A percentile compares a stretch with the other conserved stretches of the same genome.
Evolutionary conservation across 2,113 vertebrate species (phyloP).

Genomic region (Protobothrops flavoviridis): DNA sequence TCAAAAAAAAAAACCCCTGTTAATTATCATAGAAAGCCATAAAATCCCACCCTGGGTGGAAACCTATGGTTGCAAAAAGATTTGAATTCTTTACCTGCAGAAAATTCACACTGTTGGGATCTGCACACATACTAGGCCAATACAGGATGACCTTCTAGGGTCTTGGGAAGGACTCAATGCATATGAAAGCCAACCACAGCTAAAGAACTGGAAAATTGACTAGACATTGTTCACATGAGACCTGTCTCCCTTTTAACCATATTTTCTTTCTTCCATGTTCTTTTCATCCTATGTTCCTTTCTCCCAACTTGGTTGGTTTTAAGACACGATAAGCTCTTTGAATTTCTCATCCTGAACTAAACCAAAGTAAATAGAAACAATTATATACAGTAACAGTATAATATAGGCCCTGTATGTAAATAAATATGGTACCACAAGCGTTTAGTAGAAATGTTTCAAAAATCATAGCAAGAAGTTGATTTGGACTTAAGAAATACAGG

Average conservation of each 20-base stretch:
- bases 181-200: no score
- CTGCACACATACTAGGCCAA: no score
- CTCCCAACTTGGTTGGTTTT: background rate
- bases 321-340: background rate
- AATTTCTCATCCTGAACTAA: background rate
- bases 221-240: background rate
- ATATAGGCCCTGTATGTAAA: background rate
- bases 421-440: conserved; percentile 28
- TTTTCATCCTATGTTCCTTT: background rate
- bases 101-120: no score
- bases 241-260: no score
- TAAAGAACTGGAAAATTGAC: no score
- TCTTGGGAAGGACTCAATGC: no score
- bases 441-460: conserved; percentile 14
- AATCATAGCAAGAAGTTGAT: conserved; percentile 40
- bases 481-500: conserved; percentile 17
- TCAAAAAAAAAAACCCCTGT: no score
- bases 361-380: background rate
- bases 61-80: no score
- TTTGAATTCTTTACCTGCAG: no score
- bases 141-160: no score
- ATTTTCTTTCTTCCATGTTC: background rate
- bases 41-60: no score
- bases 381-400: background rate
- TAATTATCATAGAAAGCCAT: no score